phyloP scores from a whole-genome alignment of 2,113 vertebrate species.

The Climacteris rufus region DNA sequence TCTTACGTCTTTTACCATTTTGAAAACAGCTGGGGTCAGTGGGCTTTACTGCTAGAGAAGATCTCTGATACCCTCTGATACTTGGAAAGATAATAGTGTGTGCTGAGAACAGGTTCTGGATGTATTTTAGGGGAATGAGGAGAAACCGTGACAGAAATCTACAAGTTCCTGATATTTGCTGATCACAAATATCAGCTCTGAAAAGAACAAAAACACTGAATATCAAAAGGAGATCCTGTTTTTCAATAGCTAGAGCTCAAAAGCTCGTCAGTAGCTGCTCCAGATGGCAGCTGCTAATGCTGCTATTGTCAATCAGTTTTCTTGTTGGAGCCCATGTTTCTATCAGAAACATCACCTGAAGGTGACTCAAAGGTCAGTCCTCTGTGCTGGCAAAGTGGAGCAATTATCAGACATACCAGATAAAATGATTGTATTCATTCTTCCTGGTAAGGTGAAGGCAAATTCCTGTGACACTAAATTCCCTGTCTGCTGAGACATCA shows the following conservation, averaged over 20 bases:
- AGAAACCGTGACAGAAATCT: background rate
- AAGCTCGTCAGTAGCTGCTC: fast-evolving
- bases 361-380: background rate
- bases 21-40: background rate
- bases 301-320: background rate
- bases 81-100: background rate
- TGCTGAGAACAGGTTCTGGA: background rate
- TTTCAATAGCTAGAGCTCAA: background rate
- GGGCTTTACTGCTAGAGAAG: background rate
- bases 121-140: background rate
- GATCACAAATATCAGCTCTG: background rate
- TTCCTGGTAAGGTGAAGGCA: background rate
- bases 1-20: background rate
- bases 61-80: background rate
- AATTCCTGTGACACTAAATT: background rate
- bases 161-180: background rate
- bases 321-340: background rate
- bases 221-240: background rate
- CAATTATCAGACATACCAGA: background rate
- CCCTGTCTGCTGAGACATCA: background rate
- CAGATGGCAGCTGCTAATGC: background rate
- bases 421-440: background rate
- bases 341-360: background rate
- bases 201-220: background rate
- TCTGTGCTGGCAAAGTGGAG: background rate